A percentile compares a stretch with the other conserved stretches of the same genome.
phyloP scores from a whole-genome alignment of 2,113 vertebrate species.

The Gambusia affinis region DNA sequence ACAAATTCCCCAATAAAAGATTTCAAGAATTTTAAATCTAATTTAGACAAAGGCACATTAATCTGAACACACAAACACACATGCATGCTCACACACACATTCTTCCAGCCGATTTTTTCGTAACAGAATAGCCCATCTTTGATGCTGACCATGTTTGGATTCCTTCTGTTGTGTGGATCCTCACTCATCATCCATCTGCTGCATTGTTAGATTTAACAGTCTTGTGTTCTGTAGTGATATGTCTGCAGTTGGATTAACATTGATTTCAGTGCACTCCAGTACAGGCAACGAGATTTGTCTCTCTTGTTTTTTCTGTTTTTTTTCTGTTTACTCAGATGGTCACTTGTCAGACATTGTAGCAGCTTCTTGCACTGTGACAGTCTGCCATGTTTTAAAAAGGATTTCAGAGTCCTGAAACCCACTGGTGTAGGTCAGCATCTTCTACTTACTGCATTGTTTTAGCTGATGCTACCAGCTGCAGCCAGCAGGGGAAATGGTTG shows the following conservation, averaged over 20 bases:
- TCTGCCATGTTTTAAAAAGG: too few relatives aligned
- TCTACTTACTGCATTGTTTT: too few relatives aligned
- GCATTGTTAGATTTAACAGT: slow-evolving; percentile 12
- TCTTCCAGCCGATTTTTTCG: slow-evolving; percentile 1
- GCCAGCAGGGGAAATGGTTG: too few relatives aligned
- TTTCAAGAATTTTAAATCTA: slow-evolving; percentile 42
- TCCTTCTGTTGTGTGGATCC: background rate
- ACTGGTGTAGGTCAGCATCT: too few relatives aligned
- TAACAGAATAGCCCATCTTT: slow-evolving; percentile 22
- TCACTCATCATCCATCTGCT: background rate
- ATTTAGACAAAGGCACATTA: slow-evolving; percentile 12
- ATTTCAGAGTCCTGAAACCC: too few relatives aligned
- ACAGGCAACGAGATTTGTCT: slow-evolving; percentile 1
- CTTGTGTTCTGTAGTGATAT: slow-evolving; percentile 19
- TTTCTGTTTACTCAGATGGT: background rate
- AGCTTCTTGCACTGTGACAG: too few relatives aligned
- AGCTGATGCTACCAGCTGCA: too few relatives aligned
- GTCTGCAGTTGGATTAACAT: slow-evolving; percentile 33
- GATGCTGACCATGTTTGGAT: slow-evolving; percentile 34
- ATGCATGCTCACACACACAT: background rate
- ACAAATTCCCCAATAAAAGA: slow-evolving; percentile 74
- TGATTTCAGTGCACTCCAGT: slow-evolving; percentile 25
- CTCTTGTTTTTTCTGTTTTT: too few relatives aligned
- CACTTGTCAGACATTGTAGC: background rate
- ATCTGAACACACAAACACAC: slow-evolving; percentile 1